Percentiles rank a stretch among this genome's conserved stretches.
Conservation (phyloP, 2,888 invertebrate genomes). For the Apodemia zela region DNA sequence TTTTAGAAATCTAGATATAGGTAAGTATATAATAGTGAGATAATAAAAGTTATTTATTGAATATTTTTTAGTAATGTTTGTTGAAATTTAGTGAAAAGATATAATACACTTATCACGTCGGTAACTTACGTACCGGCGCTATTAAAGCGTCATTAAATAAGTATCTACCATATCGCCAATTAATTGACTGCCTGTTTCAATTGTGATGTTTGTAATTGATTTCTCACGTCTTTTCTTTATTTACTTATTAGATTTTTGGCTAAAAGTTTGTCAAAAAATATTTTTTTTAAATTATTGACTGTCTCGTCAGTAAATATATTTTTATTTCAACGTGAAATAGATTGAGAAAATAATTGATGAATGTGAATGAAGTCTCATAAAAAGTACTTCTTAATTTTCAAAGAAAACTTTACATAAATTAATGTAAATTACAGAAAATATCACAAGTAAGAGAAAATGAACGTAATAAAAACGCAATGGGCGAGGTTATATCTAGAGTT, state of each 20-base stretch:
- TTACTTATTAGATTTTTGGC: background rate
- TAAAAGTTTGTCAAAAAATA: no score
- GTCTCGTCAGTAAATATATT: background rate
- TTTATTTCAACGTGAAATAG: background rate
- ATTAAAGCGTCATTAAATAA: background rate
- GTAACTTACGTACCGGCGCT: background rate
- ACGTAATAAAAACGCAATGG: no score
- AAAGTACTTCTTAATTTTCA: no score
- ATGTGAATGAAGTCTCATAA: no score
- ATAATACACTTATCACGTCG: background rate
- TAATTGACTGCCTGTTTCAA: background rate
- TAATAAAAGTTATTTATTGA: background rate
- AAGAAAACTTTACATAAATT: no score
- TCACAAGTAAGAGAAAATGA: no score
- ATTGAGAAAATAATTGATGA: background rate
- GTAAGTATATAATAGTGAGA: background rate
- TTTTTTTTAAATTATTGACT: no score
- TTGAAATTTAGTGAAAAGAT: background rate
- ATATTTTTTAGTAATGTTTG: background rate
- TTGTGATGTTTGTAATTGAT: background rate
- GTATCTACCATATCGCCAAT: background rate
- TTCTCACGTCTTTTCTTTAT: background rate
- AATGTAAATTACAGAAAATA: no score
- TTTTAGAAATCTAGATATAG: background rate
- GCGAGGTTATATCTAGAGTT: no score